Percentiles rank a stretch among this genome's conserved stretches.
These are phyloP conservation scores for Platyura marginata DNA, from an alignment of 1,140 invertebrate genomes.

Conservation along the genomic window DNA sequence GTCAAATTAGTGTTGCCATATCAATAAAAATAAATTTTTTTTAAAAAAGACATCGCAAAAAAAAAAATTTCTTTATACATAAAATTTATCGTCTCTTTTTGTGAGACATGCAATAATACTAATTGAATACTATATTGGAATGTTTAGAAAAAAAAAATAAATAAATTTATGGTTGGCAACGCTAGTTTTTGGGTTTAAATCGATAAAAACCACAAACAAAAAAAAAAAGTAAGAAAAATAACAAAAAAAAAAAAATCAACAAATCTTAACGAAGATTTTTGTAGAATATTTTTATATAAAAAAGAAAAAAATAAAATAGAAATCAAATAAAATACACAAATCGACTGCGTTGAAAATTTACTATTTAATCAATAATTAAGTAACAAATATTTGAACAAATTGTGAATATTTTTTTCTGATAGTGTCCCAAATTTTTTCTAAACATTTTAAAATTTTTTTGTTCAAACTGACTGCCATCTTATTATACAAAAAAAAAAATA, in stretches of 20 bases:
- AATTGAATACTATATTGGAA: background rate
- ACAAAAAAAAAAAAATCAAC: background rate
- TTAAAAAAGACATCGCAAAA: background rate
- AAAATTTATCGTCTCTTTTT: background rate
- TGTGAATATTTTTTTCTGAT: no score
- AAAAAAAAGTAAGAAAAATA: background rate
- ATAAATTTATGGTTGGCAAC: background rate
- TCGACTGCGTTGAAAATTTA: no score
- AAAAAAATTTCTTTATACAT: background rate
- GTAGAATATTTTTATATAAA: no score
- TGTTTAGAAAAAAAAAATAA: background rate
- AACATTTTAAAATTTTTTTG: no score
- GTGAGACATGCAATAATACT: background rate
- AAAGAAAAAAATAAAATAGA: no score
- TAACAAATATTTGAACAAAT: background rate
- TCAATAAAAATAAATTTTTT: no score
- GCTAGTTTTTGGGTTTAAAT: background rate
- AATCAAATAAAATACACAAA: no score
- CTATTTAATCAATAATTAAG: no score
- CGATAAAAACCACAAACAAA: background rate
- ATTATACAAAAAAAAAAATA: no score
- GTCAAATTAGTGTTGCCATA: no score
- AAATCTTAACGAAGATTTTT: background rate
- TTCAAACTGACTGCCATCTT: no score
- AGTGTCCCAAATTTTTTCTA: no score